phyloP scores from a whole-genome alignment of 2,113 vertebrate genomes.

The Acanthochromis polyacanthus region DNA sequence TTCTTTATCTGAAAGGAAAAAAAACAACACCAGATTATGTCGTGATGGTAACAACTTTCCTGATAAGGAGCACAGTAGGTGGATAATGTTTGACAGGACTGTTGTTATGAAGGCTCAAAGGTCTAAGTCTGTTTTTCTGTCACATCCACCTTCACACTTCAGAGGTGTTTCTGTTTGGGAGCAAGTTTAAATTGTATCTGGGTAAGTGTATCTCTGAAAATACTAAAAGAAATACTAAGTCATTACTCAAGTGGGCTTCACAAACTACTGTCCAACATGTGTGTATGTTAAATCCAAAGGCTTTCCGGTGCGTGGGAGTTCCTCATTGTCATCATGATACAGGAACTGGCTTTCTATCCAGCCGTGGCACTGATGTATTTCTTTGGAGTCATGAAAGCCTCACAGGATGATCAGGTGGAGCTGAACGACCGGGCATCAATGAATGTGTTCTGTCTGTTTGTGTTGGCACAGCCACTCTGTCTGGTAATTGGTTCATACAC shows the following conservation, averaged over 20 bases:
- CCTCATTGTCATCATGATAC: slow-evolving; percentile 61
- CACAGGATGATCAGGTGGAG: slow-evolving; percentile 74
- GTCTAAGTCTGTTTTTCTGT: slow-evolving; percentile 57
- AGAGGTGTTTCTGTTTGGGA: slow-evolving; percentile 21
- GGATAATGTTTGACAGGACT: slow-evolving; percentile 83
- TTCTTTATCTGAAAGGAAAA: background rate
- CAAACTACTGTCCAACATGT: slow-evolving; percentile 15
- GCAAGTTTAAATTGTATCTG: slow-evolving; percentile 8
- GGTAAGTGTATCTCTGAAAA: slow-evolving; percentile 64
- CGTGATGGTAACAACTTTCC: slow-evolving; percentile 11
- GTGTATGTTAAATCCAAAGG: slow-evolving; percentile 32
- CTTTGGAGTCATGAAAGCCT: slow-evolving; percentile 81
- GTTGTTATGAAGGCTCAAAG: slow-evolving; percentile 72
- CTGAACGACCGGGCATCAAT: slow-evolving; percentile 83
- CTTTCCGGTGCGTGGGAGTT: background rate
- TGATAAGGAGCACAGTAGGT: slow-evolving; percentile 35
- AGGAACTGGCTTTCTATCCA: slow-evolving; percentile 84
- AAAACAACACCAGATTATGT: background rate
- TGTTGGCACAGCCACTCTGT: slow-evolving; percentile 86
- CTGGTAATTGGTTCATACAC: slow-evolving; percentile 82
- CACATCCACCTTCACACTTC: slow-evolving; percentile 31
- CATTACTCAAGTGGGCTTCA: slow-evolving; percentile 9
- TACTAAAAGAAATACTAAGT: background rate
- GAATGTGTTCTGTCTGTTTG: slow-evolving; percentile 88
- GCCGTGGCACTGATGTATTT: slow-evolving; percentile 86